Evolutionary conservation across 2,113 vertebrate species (phyloP).

Genomic region (Ciconia stormi): DNA sequence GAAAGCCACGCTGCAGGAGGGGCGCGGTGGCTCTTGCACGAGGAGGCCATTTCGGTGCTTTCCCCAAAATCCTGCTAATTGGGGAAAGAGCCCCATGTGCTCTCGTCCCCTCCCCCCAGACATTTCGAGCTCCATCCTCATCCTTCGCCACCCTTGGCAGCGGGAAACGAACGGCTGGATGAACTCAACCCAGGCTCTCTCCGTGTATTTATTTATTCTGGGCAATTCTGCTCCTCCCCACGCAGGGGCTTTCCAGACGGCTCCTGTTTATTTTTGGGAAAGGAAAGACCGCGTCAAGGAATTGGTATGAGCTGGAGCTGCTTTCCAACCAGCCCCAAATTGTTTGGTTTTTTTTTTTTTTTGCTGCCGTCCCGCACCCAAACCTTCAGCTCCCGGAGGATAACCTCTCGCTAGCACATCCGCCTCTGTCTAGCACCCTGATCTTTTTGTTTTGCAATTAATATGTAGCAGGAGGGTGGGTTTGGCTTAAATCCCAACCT

Average conservation of each 20-base stretch:
- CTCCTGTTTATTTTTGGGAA: slow-evolving; percentile 49
- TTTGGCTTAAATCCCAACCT: background rate
- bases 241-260: background rate
- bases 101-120: background rate
- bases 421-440: background rate
- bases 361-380: background rate
- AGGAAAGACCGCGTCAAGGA: slow-evolving; percentile 28
- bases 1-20: background rate
- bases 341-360: background rate
- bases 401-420: background rate
- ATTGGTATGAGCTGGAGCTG: background rate
- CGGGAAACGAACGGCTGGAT: background rate
- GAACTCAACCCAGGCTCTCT: background rate
- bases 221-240: background rate
- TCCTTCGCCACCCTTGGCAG: background rate
- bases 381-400: background rate
- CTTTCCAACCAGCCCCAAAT: background rate
- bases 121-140: background rate
- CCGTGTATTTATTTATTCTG: background rate
- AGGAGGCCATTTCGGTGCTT: background rate
- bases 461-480: background rate
- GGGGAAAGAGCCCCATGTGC: background rate
- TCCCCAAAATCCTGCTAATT: background rate
- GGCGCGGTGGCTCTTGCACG: accelerated
- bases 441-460: background rate